Evolutionary conservation across 2,113 vertebrate species (phyloP).

Genomic region (Corythaeola cristata): DNA sequence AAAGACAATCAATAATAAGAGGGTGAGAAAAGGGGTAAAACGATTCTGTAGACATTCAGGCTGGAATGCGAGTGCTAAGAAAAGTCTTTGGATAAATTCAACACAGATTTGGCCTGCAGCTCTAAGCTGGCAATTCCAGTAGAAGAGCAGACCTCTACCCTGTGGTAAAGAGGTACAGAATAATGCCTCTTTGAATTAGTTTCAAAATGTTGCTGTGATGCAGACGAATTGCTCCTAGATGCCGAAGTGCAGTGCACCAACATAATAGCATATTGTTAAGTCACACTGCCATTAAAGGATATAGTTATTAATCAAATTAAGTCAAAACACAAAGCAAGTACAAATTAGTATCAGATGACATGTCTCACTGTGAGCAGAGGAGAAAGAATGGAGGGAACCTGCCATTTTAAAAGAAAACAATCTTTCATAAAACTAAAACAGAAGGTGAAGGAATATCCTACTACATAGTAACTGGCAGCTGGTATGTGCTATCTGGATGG

Average conservation of each 20-base stretch:
- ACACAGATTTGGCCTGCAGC: constrained; percentile 80
- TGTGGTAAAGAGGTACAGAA: constrained; percentile 68
- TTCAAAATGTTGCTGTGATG: constrained; percentile 71
- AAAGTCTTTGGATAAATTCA: constrained; percentile 76
- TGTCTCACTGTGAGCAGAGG: neutral
- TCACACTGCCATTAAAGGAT: constrained; percentile 50
- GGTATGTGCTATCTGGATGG: neutral
- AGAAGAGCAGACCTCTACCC: constrained; percentile 64
- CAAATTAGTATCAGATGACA: constrained; percentile 59
- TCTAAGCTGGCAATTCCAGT: constrained; percentile 63
- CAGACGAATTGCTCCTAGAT: constrained; percentile 67
- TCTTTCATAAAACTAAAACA: constrained; percentile 48
- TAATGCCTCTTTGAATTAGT: constrained; percentile 79
- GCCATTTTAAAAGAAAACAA: constrained; percentile 43
- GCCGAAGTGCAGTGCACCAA: constrained; percentile 51
- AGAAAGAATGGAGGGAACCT: constrained; percentile 39
- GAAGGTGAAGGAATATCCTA: constrained; percentile 8
- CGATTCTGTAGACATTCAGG: constrained; percentile 63
- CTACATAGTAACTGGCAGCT: neutral
- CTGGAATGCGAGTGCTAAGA: constrained; percentile 66
- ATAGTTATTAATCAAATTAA: constrained; percentile 74
- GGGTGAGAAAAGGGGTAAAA: constrained; percentile 27
- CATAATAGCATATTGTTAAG: constrained; percentile 73
- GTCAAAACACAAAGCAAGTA: constrained; percentile 61
- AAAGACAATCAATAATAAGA: constrained; percentile 28